Conservation (phyloP, 2,888 invertebrate genomes). For the Cyaniris semiargus region DNA sequence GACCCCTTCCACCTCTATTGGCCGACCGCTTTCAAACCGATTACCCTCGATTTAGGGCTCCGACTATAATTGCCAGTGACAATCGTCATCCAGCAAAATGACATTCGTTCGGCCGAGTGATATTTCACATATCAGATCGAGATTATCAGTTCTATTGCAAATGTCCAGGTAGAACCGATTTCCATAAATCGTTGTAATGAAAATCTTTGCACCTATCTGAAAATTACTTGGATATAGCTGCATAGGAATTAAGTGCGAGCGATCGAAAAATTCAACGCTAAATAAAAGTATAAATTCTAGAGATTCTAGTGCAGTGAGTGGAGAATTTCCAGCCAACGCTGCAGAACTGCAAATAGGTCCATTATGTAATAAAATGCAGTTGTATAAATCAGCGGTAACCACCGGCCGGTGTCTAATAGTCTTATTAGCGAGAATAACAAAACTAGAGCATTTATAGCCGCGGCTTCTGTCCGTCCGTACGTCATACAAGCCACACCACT, state of each 20-base stretch:
- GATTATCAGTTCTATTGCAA: conserved; percentile 16
- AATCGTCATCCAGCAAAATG: conserved; percentile 44
- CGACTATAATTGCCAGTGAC: conserved; percentile 21
- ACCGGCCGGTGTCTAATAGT: conserved; percentile 22
- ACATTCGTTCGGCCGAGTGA: conserved; percentile 50
- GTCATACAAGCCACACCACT: conserved; percentile 21
- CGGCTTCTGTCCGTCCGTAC: neutral
- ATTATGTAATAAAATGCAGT: conserved; percentile 27
- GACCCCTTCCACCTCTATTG: conserved; percentile 46
- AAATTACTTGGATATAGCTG: neutral
- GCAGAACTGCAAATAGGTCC: neutral
- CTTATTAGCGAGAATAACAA: conserved; percentile 20
- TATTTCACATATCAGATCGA: conserved; percentile 48
- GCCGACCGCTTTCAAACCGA: conserved; percentile 24
- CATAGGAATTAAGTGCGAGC: neutral
- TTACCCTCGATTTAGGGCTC: conserved; percentile 32
- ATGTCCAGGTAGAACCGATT: neutral
- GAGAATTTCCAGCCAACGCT: conserved; percentile 8
- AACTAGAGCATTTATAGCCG: conserved; percentile 5
- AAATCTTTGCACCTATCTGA: neutral
- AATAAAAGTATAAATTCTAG: neutral
- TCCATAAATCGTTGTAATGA: neutral
- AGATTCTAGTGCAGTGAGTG: neutral
- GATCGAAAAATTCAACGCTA: conserved; percentile 12
- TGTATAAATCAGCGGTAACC: conserved; percentile 22